These are phyloP conservation scores for Nesoenas mayeri DNA, from an alignment of 2,113 vertebrate species.

Conservation along the genomic window DNA sequence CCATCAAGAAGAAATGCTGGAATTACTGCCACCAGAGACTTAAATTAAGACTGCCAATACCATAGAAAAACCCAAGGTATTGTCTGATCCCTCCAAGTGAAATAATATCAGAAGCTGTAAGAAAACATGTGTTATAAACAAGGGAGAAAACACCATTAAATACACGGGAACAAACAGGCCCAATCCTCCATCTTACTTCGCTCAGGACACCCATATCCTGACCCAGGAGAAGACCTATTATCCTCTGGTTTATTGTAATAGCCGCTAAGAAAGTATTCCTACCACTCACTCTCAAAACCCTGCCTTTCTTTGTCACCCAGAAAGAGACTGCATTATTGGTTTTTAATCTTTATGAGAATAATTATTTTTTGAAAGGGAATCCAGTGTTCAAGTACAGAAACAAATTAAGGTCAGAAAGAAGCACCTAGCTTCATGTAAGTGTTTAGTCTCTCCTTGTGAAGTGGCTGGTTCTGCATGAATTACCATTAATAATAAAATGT, in stretches of 20 bases:
- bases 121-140: background rate
- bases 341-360: slow-evolving; percentile 62
- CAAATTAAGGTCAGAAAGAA: slow-evolving; percentile 62
- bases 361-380: slow-evolving; percentile 56
- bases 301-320: slow-evolving; percentile 22
- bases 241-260: background rate
- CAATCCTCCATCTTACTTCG: background rate
- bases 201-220: background rate
- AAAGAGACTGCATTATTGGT: background rate
- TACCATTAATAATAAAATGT: slow-evolving; percentile 50
- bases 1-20: background rate
- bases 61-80: background rate
- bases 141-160: background rate
- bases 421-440: slow-evolving; percentile 40
- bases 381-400: slow-evolving; percentile 47
- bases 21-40: background rate
- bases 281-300: background rate
- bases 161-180: background rate
- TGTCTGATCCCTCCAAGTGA: background rate
- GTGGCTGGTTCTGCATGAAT: slow-evolving; percentile 37
- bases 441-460: slow-evolving; percentile 39
- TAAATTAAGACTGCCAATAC: background rate
- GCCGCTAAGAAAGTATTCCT: background rate
- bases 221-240: background rate
- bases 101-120: background rate